phyloP scores from a whole-genome alignment of 2,113 vertebrate species.

The human (Homo sapiens) region DNA sequence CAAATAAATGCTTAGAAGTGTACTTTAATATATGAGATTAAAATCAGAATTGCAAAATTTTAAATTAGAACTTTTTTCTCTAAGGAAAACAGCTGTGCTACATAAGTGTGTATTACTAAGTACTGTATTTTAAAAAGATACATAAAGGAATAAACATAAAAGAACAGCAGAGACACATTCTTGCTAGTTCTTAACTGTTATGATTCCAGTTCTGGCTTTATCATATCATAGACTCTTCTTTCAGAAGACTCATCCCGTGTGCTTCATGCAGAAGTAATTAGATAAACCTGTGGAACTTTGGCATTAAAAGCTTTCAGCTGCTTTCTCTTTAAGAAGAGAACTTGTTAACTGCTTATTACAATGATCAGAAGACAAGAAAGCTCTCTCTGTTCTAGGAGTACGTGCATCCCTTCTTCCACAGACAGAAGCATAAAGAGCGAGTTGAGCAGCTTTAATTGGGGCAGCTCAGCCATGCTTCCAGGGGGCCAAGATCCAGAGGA shows the following conservation, averaged over 20 bases:
- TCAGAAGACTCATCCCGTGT: neutral
- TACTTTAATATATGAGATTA: neutral
- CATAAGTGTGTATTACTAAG: neutral
- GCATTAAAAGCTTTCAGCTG: neutral
- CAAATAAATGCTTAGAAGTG: neutral
- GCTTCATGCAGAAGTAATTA: neutral
- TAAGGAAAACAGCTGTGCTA: neutral
- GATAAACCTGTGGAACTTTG: neutral
- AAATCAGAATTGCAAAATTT: conserved; percentile 6
- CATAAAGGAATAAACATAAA: neutral
- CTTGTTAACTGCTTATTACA: neutral
- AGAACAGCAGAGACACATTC: neutral
- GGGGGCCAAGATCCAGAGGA: neutral
- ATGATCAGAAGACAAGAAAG: neutral
- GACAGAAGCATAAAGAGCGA: neutral
- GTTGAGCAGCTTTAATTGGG: neutral
- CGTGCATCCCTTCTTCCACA: neutral
- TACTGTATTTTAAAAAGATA: neutral
- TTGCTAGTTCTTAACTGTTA: neutral
- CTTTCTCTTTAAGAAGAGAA: conserved; percentile 9
- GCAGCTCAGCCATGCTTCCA: neutral
- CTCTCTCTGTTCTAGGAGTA: neutral
- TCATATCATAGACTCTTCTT: neutral
- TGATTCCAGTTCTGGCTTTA: neutral
- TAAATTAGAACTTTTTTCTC: neutral